Base-by-base conservation (phyloP, 2,113 vertebrate genomes). In the Pardalotus punctatus region DNA sequence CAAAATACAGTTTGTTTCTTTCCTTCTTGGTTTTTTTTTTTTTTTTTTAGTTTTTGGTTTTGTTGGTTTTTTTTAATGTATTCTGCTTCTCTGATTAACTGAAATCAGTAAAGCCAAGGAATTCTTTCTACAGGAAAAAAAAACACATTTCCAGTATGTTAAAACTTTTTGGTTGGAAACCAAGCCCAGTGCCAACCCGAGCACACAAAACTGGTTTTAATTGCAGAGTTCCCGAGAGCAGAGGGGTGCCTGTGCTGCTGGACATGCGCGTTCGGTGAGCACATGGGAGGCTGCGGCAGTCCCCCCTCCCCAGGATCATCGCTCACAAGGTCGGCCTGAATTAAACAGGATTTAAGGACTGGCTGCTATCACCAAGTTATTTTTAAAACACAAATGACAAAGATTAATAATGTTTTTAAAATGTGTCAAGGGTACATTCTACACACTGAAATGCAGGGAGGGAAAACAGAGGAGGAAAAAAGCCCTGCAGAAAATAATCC, bases 401-500 rank as follows among this genome's bases (percentile, higher is more conserved):
- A 94, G 94, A 97, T 87, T 83, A 96, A 97, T 85, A 64, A 76
- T 42, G 73, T 85, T 96, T 97, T 95, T 53, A 91, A 95, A 95
- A 91, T 24, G 79, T 73, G 87, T 90, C 88, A 79, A 29, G 65
- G 94, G 89, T 90, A 95, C 61, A 18, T 81, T 83, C 60, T 18
- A 47, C 61, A 81, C 43, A 10, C 28, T 50, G 62, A 84, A 80
- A 73, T 14, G 36, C 20, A 19, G 22, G 11, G 43, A 58, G 47
- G 27, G 73, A 81, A 23, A 83, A 66, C 2, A 69, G 69, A 50
- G 16, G 17, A 38, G 62, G 48, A 53, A 53, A 94, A 50, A 76
- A 21, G 47, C 57, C 53, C 38, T 17, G 31, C 58, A 58, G 85
- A 82, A 91, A 92, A 77, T 60, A 82, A 83, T 82, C 66, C 85